Evolutionary conservation across 2,113 vertebrate species (phyloP).

Genomic region (Piaya cayana): DNA sequence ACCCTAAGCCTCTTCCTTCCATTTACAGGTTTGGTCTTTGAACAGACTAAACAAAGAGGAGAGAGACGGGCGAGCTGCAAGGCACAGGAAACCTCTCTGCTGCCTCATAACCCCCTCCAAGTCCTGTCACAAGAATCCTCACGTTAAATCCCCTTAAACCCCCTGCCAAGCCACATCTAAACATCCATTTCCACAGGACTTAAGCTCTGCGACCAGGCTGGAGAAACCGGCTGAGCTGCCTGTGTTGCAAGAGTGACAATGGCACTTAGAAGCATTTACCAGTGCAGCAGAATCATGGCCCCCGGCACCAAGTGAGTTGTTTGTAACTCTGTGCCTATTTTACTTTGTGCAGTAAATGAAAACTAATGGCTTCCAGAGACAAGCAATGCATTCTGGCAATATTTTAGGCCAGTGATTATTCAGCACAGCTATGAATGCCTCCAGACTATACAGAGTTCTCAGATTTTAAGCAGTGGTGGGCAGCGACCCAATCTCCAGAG

Average conservation of each 20-base stretch:
- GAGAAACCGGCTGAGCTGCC: neutral
- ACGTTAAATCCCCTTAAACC: neutral
- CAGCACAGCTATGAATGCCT: neutral
- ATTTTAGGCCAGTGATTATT: neutral
- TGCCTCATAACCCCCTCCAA: neutral
- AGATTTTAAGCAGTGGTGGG: neutral
- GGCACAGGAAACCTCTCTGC: neutral
- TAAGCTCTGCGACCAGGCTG: neutral
- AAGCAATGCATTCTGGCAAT: neutral
- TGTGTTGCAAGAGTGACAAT: neutral
- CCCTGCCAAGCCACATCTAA: neutral
- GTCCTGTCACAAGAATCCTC: neutral
- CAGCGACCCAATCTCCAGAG: neutral
- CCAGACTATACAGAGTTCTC: neutral
- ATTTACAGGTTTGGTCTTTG: neutral
- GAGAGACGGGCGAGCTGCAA: neutral
- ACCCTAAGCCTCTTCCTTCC: neutral
- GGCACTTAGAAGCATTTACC: neutral
- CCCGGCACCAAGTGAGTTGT: neutral
- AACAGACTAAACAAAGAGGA: neutral
- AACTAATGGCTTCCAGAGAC: neutral
- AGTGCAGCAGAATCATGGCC: neutral
- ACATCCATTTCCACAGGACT: neutral
- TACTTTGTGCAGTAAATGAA: neutral
- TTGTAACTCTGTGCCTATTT: neutral